A percentile compares a stretch with the other conserved stretches of the same genome.
These are phyloP conservation scores for Bucorvus abyssinicus DNA, from an alignment of 2,797 vertebrate genomes.

Conservation along the genomic window DNA sequence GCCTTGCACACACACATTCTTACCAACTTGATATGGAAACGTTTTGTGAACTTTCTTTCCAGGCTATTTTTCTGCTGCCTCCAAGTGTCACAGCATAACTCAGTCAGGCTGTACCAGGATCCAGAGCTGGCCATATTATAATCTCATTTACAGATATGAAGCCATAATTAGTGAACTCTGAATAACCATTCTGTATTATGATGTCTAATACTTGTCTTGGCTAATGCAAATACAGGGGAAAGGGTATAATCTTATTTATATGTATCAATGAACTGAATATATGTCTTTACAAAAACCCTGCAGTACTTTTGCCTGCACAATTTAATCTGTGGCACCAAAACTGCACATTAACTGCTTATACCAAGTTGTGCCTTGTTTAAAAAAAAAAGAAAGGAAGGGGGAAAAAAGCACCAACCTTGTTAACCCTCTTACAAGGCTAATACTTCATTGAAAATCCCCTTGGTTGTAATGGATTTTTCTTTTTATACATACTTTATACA, in stretches of 20 bases:
- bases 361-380: constrained; percentile 37
- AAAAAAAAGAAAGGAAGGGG: constrained; percentile 13
- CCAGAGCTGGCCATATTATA: constrained; percentile 78
- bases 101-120: constrained; percentile 81
- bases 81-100: constrained; percentile 74
- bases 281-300: constrained; percentile 66
- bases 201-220: constrained; percentile 60
- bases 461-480: constrained; percentile 72
- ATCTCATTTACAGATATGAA: constrained; percentile 80
- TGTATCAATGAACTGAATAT: constrained; percentile 73
- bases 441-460: constrained; percentile 74
- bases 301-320: constrained; percentile 57
- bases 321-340: constrained; percentile 44
- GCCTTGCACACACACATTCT: not conserved
- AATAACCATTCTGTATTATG: constrained; percentile 77
- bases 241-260: constrained; percentile 75
- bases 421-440: constrained; percentile 81
- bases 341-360: constrained; percentile 53
- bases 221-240: constrained; percentile 70
- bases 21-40: constrained; percentile 33
- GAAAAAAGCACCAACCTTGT: constrained; percentile 67
- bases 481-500: constrained; percentile 72
- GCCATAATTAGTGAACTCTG: constrained; percentile 76
- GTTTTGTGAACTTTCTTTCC: constrained; percentile 50
- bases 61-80: constrained; percentile 69